A percentile compares a stretch with the other conserved stretches of the same genome.
These are phyloP conservation scores for Tinea pellionella DNA, from an alignment of 2,888 invertebrate genomes.

Conservation along the genomic window DNA sequence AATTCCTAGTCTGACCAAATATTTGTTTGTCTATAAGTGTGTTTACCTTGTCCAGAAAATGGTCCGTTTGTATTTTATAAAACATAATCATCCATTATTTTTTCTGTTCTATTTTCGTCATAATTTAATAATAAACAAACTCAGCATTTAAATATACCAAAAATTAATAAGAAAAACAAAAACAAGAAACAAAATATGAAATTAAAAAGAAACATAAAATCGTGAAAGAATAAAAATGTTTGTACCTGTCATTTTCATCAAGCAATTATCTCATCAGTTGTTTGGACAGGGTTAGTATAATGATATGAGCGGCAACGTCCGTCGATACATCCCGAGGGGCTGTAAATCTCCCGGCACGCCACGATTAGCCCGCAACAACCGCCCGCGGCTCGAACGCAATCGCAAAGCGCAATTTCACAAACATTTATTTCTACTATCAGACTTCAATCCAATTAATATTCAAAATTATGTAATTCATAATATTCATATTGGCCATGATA, in stretches of 20 bases:
- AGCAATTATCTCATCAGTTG: conserved; percentile 10
- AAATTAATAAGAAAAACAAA: too few relatives aligned
- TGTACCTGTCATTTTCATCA: not conserved
- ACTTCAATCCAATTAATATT: conserved; percentile 10
- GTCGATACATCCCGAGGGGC: conserved; percentile 37
- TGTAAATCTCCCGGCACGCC: conserved; percentile 43
- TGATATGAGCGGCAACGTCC: conserved; percentile 6
- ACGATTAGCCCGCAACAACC: conserved; percentile 42
- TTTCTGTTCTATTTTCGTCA: too few relatives aligned
- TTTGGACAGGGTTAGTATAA: not conserved
- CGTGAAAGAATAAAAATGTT: too few relatives aligned
- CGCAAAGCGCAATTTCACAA: conserved; percentile 4
- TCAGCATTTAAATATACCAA: too few relatives aligned
- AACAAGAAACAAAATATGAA: too few relatives aligned
- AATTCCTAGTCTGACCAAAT: too few relatives aligned
- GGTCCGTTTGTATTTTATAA: too few relatives aligned
- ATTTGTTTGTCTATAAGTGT: too few relatives aligned
- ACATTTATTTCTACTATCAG: conserved; percentile 11
- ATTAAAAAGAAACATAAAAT: not conserved
- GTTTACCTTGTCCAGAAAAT: too few relatives aligned
- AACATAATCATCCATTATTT: too few relatives aligned
- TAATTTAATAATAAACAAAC: too few relatives aligned
- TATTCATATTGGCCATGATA: not conserved
- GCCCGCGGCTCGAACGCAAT: conserved; percentile 20
- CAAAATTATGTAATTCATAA: conserved; percentile 5